Evolutionary conservation across 2,888 invertebrate genomes (phyloP), one percentile per base, ranked within the genome.

Genomic region (Zygaena filipendulae): DNA sequence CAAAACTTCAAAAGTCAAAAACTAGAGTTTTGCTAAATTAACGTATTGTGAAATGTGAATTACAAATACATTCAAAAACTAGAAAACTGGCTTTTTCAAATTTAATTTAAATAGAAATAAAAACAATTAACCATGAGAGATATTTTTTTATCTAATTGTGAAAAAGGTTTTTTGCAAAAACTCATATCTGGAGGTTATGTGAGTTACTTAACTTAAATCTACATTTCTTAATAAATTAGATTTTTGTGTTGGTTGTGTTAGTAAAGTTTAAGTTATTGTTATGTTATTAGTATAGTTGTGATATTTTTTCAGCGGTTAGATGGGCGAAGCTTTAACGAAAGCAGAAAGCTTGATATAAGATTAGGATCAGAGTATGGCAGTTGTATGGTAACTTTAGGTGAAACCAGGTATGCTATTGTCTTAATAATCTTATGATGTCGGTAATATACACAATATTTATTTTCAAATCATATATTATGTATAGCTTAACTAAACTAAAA

Each of bases 301-400:
- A n/a, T n/a, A 25, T 21, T 22, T 38, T 71, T 83, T 40, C 53
- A 92, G 91, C 84, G 94, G 31, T 69, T 92, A 41, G 94, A 94
- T 80, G 92, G 92, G 3, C 82, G 94, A 48, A 82, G 77, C 43
- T 84, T 87, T 37, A 82, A 87, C 45, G 91, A 93, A 58, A 87
- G 87, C 38, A 82, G 94, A 40, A 74, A 83, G 13, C 59, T 91
- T 9, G 74, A 84, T 43, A 87, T 94, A 35, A 75, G 85, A 41
- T 93, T 91, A 63, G 92, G 92, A 10, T 83, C 85, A n/a, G 90
- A 90, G 40, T 92, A 88, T 84, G 94, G 94, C 21, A 87, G 87
- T 43, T 92, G 90, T 47, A 77, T 87, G 39, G 91, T 91, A 5
- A 82, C 87, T 4, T 66, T 93, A 31, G 93, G 93, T 25, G 87